phyloP scores from a whole-genome alignment of 2,888 invertebrate genomes.

The Periphyllus acericola region DNA sequence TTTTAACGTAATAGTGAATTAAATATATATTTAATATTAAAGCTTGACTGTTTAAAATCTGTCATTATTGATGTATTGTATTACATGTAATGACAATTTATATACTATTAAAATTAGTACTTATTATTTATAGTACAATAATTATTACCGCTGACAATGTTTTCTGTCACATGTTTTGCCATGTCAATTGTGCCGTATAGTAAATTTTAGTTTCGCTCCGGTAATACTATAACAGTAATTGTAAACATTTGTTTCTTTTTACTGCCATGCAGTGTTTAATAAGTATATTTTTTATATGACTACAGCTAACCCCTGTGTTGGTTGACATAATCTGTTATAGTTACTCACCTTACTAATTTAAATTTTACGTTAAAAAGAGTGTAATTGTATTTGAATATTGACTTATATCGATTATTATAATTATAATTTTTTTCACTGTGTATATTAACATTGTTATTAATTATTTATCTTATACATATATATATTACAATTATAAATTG shows the following conservation, averaged over 20 bases:
- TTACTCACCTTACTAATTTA: conserved; percentile 41
- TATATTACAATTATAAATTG: background rate
- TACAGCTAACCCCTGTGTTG: background rate
- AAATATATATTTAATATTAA: conserved; percentile 3
- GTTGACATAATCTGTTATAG: background rate
- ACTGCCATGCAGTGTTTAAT: background rate
- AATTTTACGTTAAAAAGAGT: background rate
- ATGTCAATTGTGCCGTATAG: conserved; percentile 10
- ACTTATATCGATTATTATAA: conserved; percentile 41
- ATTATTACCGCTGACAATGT: background rate
- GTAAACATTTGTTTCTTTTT: background rate
- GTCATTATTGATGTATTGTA: background rate
- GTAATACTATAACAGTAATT: background rate
- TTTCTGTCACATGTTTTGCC: background rate
- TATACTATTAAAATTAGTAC: background rate
- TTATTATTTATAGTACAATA: background rate
- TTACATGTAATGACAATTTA: background rate
- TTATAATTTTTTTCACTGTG: conserved; percentile 52
- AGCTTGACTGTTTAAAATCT: background rate
- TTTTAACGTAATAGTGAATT: conserved; percentile 22
- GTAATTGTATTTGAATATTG: conserved; percentile 39
- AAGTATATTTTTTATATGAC: conserved; percentile 6
- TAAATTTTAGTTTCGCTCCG: background rate
- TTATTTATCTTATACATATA: conserved; percentile 39
- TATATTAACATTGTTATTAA: conserved; percentile 57